These are phyloP conservation scores for Cheirogaleus major DNA, from an alignment of 2,797 vertebrate species.

Conservation along the genomic window DNA sequence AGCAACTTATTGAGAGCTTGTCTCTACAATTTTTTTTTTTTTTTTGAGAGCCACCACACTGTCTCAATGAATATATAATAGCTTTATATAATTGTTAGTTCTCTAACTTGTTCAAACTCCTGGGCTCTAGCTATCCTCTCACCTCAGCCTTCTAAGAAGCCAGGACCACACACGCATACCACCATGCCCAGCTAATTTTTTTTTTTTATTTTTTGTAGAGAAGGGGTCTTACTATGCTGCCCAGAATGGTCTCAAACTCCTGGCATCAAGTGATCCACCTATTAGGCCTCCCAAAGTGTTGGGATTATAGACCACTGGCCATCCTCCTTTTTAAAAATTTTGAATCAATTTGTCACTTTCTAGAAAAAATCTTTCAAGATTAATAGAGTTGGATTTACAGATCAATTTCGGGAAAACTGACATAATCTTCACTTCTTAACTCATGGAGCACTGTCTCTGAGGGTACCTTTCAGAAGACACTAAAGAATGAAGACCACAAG, in stretches of 20 bases:
- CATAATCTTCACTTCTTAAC: not conserved
- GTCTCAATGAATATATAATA: not conserved
- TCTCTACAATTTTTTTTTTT: too few species aligned
- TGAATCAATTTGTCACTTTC: not conserved
- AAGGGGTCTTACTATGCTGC: not conserved
- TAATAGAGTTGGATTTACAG: not conserved
- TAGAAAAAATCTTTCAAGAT: not conserved
- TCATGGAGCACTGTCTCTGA: not conserved
- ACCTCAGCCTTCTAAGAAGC: not conserved
- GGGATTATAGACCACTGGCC: not conserved
- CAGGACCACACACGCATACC: not conserved
- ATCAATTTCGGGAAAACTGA: not conserved
- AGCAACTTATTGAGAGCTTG: too few species aligned
- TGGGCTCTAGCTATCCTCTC: not conserved
- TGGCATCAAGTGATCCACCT: not conserved
- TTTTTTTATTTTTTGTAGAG: not conserved
- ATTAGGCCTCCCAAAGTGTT: not conserved
- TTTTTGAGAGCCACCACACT: too few species aligned
- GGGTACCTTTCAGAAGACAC: constrained; percentile 3
- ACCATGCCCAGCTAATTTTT: not conserved
- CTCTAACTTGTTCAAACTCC: not conserved
- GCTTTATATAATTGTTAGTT: not conserved
- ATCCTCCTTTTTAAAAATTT: not conserved
- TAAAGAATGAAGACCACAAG: not conserved
- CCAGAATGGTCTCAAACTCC: not conserved